These are phyloP conservation scores for Diplolepis rosae DNA, from an alignment of 2,888 invertebrate species.

Conservation along the genomic window DNA sequence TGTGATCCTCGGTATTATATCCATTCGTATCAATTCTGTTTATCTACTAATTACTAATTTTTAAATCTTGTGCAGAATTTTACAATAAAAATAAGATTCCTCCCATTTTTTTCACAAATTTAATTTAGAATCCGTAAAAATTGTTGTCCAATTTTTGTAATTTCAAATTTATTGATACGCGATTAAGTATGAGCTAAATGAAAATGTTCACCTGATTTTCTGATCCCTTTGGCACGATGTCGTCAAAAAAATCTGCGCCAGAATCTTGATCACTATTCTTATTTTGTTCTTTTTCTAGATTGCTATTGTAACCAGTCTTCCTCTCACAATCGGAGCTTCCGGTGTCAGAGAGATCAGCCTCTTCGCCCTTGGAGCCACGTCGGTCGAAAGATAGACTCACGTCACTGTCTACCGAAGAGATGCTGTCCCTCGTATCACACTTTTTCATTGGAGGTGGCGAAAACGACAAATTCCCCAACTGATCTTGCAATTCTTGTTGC, in stretches of 20 bases:
- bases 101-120: too few relatives aligned
- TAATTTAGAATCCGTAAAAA: too few relatives aligned
- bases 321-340: conserved; percentile 82
- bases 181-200: too few relatives aligned
- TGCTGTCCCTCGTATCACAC: conserved; percentile 77
- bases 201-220: conserved; percentile 27
- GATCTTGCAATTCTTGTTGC: conserved; percentile 68
- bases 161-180: too few relatives aligned
- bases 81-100: too few relatives aligned
- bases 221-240: conserved; percentile 39
- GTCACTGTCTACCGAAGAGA: conserved; percentile 79
- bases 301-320: conserved; percentile 35
- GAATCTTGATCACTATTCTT: conserved; percentile 55
- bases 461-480: conserved; percentile 66
- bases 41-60: too few relatives aligned
- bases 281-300: conserved; percentile 46
- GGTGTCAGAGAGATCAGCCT: conserved; percentile 81
- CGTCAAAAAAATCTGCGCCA: conserved; percentile 58
- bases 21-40: conserved; percentile 7
- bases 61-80: too few relatives aligned
- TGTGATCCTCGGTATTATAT: background rate
- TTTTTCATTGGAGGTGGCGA: conserved; percentile 75
- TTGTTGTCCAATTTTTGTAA: too few relatives aligned
- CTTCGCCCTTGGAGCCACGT: conserved; percentile 77
- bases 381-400: conserved; percentile 77